These are phyloP conservation scores for Cryptops parisi DNA, from an alignment of 2,888 invertebrate species.

Conservation along the genomic window DNA sequence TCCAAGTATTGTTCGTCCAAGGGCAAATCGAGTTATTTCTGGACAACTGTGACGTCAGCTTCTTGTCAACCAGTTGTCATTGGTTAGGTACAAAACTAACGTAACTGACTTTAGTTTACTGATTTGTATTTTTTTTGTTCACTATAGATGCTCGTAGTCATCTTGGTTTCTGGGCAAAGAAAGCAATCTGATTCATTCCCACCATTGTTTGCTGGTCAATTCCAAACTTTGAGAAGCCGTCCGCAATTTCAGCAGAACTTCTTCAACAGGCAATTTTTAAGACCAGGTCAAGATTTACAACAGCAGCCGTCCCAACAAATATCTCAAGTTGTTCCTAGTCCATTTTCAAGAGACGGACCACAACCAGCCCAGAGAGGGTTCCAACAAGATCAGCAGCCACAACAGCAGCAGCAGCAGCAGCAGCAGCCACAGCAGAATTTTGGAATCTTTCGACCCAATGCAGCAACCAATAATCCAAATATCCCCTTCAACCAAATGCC, in stretches of 20 bases:
- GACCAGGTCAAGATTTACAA: neutral
- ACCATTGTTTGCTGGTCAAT: conserved; percentile 5
- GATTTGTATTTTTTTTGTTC: too few species aligned
- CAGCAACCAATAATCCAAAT: too few species aligned
- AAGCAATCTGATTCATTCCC: neutral
- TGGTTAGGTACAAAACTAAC: too few species aligned
- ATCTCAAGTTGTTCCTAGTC: neutral
- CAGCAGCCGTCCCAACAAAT: neutral
- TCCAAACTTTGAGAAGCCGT: conserved; percentile 4
- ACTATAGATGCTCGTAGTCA: too few species aligned
- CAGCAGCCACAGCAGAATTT: neutral
- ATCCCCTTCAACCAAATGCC: too few species aligned
- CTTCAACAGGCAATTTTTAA: neutral
- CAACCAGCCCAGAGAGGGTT: neutral
- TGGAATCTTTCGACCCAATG: too few species aligned
- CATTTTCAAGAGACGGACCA: neutral
- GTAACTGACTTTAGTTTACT: too few species aligned
- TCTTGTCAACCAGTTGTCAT: too few species aligned
- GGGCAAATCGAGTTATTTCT: too few species aligned
- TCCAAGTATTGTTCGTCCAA: too few species aligned
- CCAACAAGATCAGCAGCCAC: conserved; percentile 1
- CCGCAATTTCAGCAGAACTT: neutral
- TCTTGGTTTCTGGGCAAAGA: neutral
- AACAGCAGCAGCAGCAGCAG: neutral
- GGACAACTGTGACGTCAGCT: too few species aligned